These are phyloP conservation scores for Lepidurus packardi DNA, from an alignment of 1,140 invertebrate species.

Conservation along the genomic window DNA sequence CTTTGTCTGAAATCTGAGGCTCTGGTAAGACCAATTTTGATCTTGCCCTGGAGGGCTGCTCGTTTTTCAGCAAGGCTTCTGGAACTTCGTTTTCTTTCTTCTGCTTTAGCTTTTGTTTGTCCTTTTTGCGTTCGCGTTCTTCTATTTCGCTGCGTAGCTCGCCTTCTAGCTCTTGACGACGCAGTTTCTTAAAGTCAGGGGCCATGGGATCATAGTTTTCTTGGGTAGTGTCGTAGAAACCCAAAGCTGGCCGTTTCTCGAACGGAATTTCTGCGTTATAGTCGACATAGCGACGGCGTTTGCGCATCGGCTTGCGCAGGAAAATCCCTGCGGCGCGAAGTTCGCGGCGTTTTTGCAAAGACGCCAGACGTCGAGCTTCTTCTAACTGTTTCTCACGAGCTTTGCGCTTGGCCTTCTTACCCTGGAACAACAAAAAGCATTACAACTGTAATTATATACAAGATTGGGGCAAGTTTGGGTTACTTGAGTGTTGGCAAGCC, in stretches of 20 bases:
- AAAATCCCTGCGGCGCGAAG: conserved; percentile 95
- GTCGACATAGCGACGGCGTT: conserved; percentile 81
- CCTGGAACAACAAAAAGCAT: conserved; percentile 42
- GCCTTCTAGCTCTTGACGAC: conserved; percentile 90
- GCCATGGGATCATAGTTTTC: conserved; percentile 81
- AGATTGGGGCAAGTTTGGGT: background rate
- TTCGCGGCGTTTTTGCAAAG: conserved; percentile 93
- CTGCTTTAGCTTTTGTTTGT: conserved; percentile 88
- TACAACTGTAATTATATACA: background rate
- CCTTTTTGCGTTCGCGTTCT: conserved; percentile 78
- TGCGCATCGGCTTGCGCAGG: conserved; percentile 53
- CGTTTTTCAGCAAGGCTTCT: conserved; percentile 77
- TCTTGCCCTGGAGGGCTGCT: conserved; percentile 86
- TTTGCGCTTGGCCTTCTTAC: conserved; percentile 98
- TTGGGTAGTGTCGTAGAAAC: conserved; percentile 89
- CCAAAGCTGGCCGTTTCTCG: conserved; percentile 83
- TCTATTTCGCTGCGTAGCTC: conserved; percentile 83
- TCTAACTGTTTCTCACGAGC: conserved; percentile 97
- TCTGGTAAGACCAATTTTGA: conserved; percentile 93
- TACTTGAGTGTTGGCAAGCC: conserved; percentile 92
- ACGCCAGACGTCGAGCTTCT: conserved; percentile 90
- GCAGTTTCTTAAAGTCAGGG: conserved; percentile 78
- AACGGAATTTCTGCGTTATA: conserved; percentile 98
- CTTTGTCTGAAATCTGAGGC: conserved; percentile 90
- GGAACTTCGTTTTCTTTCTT: conserved; percentile 95